phyloP scores from a whole-genome alignment of 2,797 vertebrate species.

The Hemibagrus guttatus region DNA sequence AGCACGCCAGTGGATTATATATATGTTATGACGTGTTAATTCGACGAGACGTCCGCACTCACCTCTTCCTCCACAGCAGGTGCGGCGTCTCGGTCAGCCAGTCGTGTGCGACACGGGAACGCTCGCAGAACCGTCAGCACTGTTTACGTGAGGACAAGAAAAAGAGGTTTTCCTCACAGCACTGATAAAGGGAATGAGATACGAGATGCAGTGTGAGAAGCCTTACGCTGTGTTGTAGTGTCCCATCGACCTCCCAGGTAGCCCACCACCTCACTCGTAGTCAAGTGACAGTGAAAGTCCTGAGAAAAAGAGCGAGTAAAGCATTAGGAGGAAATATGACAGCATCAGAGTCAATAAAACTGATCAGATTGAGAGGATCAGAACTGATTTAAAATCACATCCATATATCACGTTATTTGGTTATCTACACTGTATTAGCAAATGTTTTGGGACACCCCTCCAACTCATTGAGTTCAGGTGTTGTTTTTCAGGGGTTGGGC shows the following conservation, averaged over 20 bases:
- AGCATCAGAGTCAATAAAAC: too few species aligned
- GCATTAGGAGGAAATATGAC: background rate
- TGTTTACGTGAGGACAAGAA: constrained; percentile 55
- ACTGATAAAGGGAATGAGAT: background rate
- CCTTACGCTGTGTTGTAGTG: constrained; percentile 89
- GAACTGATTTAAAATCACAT: background rate
- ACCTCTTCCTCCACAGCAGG: constrained; percentile 90
- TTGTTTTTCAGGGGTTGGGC: too few species aligned
- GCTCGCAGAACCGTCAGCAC: constrained; percentile 91
- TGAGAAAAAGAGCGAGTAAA: constrained; percentile 53
- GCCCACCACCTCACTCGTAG: constrained; percentile 91
- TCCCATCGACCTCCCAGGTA: constrained; percentile 96
- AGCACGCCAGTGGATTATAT: background rate
- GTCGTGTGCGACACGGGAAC: constrained; percentile 89
- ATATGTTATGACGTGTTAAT: background rate
- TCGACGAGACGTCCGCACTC: constrained; percentile 31
- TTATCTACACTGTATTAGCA: too few species aligned
- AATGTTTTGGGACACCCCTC: too few species aligned
- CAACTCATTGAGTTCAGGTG: too few species aligned
- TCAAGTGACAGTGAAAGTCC: constrained; percentile 98
- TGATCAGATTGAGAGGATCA: background rate
- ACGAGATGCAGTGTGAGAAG: constrained; percentile 7
- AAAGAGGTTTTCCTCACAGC: background rate
- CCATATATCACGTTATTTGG: too few species aligned
- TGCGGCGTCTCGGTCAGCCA: constrained; percentile 82